Conservation (phyloP, 2,113 vertebrate species). For the Neotoma lepida region DNA sequence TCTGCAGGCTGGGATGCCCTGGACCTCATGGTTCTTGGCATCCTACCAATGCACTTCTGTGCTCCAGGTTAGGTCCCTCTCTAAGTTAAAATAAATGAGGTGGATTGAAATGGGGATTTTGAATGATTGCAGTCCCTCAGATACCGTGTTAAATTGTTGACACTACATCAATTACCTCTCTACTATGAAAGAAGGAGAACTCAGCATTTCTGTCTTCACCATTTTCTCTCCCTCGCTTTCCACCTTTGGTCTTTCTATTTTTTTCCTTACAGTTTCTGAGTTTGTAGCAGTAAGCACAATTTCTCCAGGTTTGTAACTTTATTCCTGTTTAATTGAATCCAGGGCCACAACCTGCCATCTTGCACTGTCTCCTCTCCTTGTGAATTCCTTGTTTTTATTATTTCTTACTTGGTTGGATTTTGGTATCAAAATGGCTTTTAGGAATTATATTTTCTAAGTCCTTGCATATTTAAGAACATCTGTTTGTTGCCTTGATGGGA, state of each 20-base stretch:
- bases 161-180: neutral
- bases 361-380: neutral
- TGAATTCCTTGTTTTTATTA: constrained; percentile 17
- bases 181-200: neutral
- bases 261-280: neutral
- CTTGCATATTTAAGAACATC: constrained; percentile 25
- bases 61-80: neutral
- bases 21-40: neutral
- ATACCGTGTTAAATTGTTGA: constrained; percentile 20
- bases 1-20: neutral
- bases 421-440: constrained; percentile 6
- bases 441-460: constrained; percentile 1
- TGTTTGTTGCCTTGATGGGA: constrained; percentile 3
- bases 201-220: neutral
- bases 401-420: neutral
- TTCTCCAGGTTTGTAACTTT: constrained; percentile 29
- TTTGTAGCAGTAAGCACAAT: constrained; percentile 34
- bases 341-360: neutral
- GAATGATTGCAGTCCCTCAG: constrained; percentile 2
- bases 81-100: neutral
- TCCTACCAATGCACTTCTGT: neutral
- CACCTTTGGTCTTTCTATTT: neutral
- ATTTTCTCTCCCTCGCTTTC: neutral
- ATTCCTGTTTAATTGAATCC: constrained; percentile 29
- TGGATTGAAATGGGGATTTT: constrained; percentile 32